A percentile compares a stretch with the other conserved stretches of the same genome.
These are phyloP conservation scores for Adelges cooleyi DNA, from an alignment of 1,140 invertebrate genomes.

Conservation along the genomic window DNA sequence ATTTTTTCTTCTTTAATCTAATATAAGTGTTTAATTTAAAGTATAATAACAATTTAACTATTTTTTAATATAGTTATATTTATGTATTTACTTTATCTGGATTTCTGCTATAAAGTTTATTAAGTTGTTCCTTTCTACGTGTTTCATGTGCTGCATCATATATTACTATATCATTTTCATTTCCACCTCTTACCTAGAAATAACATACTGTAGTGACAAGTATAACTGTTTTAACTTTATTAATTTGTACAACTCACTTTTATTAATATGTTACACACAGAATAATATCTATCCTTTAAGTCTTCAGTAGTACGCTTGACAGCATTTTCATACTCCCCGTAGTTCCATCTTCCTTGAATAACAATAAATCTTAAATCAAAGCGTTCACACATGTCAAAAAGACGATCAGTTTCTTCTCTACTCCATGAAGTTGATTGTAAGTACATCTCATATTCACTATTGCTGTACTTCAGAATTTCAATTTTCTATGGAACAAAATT, in stretches of 20 bases:
- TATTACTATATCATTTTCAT: constrained; percentile 72
- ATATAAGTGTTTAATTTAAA: background rate
- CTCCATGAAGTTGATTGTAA: constrained; percentile 79
- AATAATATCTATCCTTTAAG: constrained; percentile 73
- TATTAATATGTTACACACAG: constrained; percentile 43
- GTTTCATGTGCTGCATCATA: constrained; percentile 95
- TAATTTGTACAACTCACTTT: constrained; percentile 43
- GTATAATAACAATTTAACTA: background rate
- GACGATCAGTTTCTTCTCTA: constrained; percentile 84
- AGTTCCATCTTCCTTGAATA: constrained; percentile 86
- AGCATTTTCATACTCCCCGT: constrained; percentile 46
- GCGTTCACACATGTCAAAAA: constrained; percentile 79
- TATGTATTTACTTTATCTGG: constrained; percentile 75
- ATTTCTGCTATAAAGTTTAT: constrained; percentile 84
- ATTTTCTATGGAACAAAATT: constrained; percentile 52
- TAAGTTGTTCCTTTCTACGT: constrained; percentile 84
- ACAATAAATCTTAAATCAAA: constrained; percentile 91
- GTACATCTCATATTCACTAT: constrained; percentile 82
- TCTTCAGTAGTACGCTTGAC: constrained; percentile 71
- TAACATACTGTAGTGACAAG: too few species aligned
- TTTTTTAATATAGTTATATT: background rate
- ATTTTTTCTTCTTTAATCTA: constrained; percentile 92
- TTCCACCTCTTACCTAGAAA: too few species aligned
- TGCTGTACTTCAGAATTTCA: constrained; percentile 76
- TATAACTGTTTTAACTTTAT: too few species aligned